Evolutionary conservation across 2,113 vertebrate genomes (phyloP), one percentile per base, ranked within the genome.

Genomic region (Onychostoma macrolepis): DNA sequence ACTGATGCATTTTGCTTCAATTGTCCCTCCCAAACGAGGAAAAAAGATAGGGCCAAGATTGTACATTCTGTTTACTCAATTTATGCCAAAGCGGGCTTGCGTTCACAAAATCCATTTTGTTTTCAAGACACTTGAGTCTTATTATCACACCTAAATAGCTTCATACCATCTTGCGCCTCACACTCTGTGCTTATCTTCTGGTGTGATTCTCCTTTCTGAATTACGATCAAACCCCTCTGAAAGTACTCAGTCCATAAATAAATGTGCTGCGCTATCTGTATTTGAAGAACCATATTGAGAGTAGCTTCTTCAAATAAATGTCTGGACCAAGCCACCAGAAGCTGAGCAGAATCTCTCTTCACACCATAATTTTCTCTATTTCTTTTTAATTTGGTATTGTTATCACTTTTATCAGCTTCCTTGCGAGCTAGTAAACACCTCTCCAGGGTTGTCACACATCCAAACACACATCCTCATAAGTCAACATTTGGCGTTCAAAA

Each of bases 381-480:
- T n/a, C n/a, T 58, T 58, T 33, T 80, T 61, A 28, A 63, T 80
- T 80, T 4, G 15, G 72, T 9, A 26, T 76, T 30, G 67, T n/a
- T 36, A 76, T 72, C 15, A 30, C 65, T 85, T 63, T 30, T 45
- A 80, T 41, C 15, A 82, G 50, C 76, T 63, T 85, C 56, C 75
- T 72, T 58, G 53, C 26, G 74, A 84, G 43, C 61, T 84, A 56
- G 84, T 87, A 84, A 89, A 76, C 75, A 76, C 65, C 67, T 79
- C 85, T 71, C 53, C 85, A 21, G 81, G 67, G 43, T 41, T 74
- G 69, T 84, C 85, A 74, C n/a, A 67, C 75, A 65, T 78, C 24
- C 17, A 71, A n/a, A 38, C 45, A 30, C 87, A 79, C 43, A 33
- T 79, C 72, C 36, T 78, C 58, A 58, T 24, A 88, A 69, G 79